Evolutionary conservation across 1,140 invertebrate species (phyloP), one percentile per base, ranked within the genome.

Genomic region (Diuraphis noxia): DNA sequence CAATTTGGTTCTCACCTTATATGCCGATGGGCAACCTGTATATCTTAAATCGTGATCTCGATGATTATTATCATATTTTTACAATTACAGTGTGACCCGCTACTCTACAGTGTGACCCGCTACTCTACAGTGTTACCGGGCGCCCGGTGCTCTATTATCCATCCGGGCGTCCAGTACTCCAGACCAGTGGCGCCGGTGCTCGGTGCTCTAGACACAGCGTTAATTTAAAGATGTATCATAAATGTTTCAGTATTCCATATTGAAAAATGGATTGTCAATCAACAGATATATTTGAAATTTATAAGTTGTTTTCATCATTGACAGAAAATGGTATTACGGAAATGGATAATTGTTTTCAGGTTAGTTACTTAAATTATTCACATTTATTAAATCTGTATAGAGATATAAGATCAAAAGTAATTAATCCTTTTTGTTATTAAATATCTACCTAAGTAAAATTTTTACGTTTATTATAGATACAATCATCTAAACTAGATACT

Each of bases 211-310:
- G n/a, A n/a, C n/a, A n/a, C n/a, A n/a, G 2, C 52, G 10, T 30
- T 56, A 63, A n/a, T 63, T 63, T n/a, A 63, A 5, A n/a, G 17
- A 1, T 72, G n/a, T 2, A 86, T 49, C 1, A 41, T 41, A n/a
- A 46, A 63, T 88, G 52, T 88, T 63, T 63, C 25, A 63, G 38
- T 63, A 40, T 63, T 88, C 19, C 38, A 40, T 41, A 38, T 56
- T 87, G 34, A 40, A 72, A 63, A 8, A 87, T 88, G 86, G 86
- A 88, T 40, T 56, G 40, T 40, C 41, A 86, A n/a, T 82, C 89
- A 8, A 81, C 77, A n/a, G 49, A 91, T 82, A 49, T 91, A 38
- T 23, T 91, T 38, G n/a, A 77, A 49, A 52, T 91, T 49, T 82
- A 13, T 21, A 91, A 77, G 1, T 43, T 79, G 23, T 77, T 52